Base-by-base conservation (phyloP, 2,888 invertebrate species). In the Bimastos eiseni region DNA sequence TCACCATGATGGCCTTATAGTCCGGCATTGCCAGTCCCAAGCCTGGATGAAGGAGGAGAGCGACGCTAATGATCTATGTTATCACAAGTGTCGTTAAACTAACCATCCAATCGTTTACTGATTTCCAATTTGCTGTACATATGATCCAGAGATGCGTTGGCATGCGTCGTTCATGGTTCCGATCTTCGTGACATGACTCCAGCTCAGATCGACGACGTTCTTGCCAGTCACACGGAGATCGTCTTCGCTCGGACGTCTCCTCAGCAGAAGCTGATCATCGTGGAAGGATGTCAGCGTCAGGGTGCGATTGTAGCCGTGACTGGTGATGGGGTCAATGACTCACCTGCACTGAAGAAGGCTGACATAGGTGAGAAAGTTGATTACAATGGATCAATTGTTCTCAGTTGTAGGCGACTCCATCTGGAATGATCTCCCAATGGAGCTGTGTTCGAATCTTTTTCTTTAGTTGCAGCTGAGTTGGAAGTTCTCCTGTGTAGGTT, bases 201-300 rank as follows among this genome's bases (percentile, higher is more conserved):
- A 89, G 97, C 97, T 97, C 91, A 95, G 95, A 96, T 99, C 93
- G 98, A 98, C 95, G 98, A 98, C 95, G 97, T 98, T 94, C 96
- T 99, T 93, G 97, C 97, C 96, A 96, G 97, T 95, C 98, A 98
- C 96, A 97, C 98, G 91, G 98, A 98, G 96, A 98, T 98, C 95
- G 98, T 98, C 94, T 98, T 98, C 96, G 98, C 98, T 92, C 97
- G 98, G 94, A 98, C 98, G 36, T 98, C 98, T 89, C 98, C 98
- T 33, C 95, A 95, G 95, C 98, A 98, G 96, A 98, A 98, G 95
- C 96, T 98, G 95, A 96, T 96, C 93, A 96, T 96, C 93, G 96
- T 96, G 4, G 98, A 98, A 95, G 97, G 97, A 88, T 97, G 97
- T 94, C 97, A 98, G 94, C 96, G 97, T 90, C 96, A 96, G 90